Base-by-base conservation (phyloP, 1,140 invertebrate species). In the Saccostrea cuccullata region DNA sequence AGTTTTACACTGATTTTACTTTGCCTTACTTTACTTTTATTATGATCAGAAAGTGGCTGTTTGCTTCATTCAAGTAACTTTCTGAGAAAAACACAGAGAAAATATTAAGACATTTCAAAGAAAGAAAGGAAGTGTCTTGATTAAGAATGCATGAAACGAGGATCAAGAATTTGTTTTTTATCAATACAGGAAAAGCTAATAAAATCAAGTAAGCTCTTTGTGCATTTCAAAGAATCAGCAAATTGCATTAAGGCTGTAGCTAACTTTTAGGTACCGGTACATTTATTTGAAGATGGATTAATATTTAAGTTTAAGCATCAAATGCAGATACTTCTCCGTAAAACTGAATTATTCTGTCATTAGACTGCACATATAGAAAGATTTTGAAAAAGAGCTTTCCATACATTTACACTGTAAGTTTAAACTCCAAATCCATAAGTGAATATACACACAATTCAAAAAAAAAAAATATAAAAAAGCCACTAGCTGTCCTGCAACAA, bases 201-300 rank as follows among this genome's bases (percentile, higher is more conserved):
- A 77, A 77, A 77, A 77, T 77, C 70, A 77, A 77, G 70, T 77
- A 77, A 77, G 70, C 70, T 77, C 26, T 77, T 73, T 77, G 26
- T 36, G 70, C 12, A 77, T 36, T 36, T 67, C 23, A 20, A 67
- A 67, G 23, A 67, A 23, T 77, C 26, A 77, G 30, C 13, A 15
- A 77, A 77, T 77, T 15, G 36, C 70, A 30, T 77, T 77, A 77
- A 26, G 26, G 70, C 30, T 30, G 13, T 12, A 8, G 23, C 8
- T 36, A 30, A 26, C 2, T 60, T 60, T 60, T 60, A 60, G 20
- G 58, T 60, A 60, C 58, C 6, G 20, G 58, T 60, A 60, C 58
- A 47, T 60, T 60, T 20, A 60, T 15, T 15, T 20, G 20, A n/a
- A 64, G 58, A 64, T 20, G 58, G 17, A 64, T 64, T 64, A n/a